Percentiles rank a stretch among this genome's conserved stretches.
Conservation (phyloP, 2,888 invertebrate genomes). For the Heliconius ismenius region DNA sequence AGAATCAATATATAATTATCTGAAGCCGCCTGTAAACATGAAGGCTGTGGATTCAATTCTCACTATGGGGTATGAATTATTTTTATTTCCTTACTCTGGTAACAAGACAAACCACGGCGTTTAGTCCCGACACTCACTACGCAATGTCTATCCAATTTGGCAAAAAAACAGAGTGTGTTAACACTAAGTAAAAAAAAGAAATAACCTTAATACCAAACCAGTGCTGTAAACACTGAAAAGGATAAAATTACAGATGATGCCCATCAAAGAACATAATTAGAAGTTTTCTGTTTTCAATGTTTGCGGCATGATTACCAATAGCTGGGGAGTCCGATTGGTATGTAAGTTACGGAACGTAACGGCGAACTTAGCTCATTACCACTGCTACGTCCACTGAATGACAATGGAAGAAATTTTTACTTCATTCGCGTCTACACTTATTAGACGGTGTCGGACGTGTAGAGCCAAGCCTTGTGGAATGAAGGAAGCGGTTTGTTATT, state of each 20-base stretch:
- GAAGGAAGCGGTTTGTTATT: conserved; percentile 49
- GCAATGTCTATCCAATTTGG: neutral
- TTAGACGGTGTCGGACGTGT: conserved; percentile 66
- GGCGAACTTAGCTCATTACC: conserved; percentile 81
- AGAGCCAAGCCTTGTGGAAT: conserved; percentile 53
- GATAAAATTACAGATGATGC: conserved; percentile 21
- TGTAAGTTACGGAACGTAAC: conserved; percentile 79
- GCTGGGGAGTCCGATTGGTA: conserved; percentile 70
- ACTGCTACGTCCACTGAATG: conserved; percentile 70
- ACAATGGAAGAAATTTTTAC: conserved; percentile 77
- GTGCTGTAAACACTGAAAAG: neutral
- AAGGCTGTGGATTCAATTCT: neutral
- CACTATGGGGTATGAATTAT: no score
- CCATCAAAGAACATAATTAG: conserved; percentile 56
- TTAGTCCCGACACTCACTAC: neutral
- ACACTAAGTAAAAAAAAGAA: neutral
- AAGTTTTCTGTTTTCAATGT: conserved; percentile 68
- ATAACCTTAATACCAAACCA: neutral
- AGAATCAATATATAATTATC: neutral
- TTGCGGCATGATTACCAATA: conserved; percentile 72
- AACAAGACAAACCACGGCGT: neutral
- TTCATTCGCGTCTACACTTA: conserved; percentile 67
- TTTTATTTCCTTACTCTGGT: neutral
- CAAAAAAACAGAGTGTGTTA: neutral
- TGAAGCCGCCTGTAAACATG: neutral